A percentile compares a stretch with the other conserved stretches of the same genome.
phyloP scores from a whole-genome alignment of 30 jellyfish, hydroid and myxozoan genomes.

The Hydractinia echinata region DNA sequence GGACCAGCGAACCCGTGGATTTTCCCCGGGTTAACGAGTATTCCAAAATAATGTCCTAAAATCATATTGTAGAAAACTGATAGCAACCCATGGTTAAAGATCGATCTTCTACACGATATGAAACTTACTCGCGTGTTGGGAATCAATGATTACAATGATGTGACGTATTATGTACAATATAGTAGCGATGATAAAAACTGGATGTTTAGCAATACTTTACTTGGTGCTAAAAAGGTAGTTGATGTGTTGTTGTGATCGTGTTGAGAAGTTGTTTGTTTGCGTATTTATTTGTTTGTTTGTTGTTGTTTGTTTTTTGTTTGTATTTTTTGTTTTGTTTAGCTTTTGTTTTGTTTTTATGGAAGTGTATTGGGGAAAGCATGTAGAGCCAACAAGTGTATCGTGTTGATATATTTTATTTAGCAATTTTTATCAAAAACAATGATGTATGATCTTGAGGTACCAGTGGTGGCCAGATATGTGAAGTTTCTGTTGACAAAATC shows the following conservation, averaged over 20 bases:
- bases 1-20: not conserved
- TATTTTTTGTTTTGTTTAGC: not conserved
- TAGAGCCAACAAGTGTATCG: not conserved
- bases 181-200: slow-evolving; percentile 79
- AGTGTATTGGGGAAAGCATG: not conserved
- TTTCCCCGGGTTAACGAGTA: not conserved
- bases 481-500: slow-evolving; percentile 53
- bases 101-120: slow-evolving; percentile 47
- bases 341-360: not conserved
- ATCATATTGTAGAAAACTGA: slow-evolving; percentile 35
- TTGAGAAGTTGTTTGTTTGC: not conserved
- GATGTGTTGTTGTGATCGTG: too few species aligned
- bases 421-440: slow-evolving; percentile 42
- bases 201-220: slow-evolving; percentile 51
- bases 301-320: not conserved
- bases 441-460: slow-evolving; percentile 47
- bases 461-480: slow-evolving; percentile 65
- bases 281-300: not conserved
- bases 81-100: slow-evolving; percentile 85
- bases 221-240: slow-evolving; percentile 70
- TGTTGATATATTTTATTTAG: slow-evolving; percentile 21
- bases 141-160: slow-evolving; percentile 34
- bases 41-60: not conserved
- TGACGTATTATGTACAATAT: slow-evolving; percentile 34
- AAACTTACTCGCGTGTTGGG: slow-evolving; percentile 61